Conservation (phyloP, 2,888 invertebrate genomes). For the Scrobipalpa costella region DNA sequence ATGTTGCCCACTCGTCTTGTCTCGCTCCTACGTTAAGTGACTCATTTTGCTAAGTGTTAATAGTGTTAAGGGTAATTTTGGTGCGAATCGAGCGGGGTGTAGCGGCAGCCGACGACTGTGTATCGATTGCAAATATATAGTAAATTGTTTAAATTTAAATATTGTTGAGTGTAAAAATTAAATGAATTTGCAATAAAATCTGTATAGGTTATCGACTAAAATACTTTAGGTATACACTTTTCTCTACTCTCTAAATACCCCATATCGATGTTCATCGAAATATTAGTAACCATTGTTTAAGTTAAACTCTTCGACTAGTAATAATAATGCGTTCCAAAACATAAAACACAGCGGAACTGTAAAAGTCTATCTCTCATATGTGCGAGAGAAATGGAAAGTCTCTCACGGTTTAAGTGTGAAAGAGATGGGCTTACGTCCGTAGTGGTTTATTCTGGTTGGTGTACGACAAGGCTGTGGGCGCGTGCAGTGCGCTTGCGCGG, state of each 20-base stretch:
- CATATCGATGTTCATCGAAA: neutral
- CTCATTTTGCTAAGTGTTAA: conserved; percentile 13
- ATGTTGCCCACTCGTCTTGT: neutral
- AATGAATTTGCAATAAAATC: conserved; percentile 5
- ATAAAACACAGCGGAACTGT: neutral
- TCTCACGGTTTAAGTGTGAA: neutral
- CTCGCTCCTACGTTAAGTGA: conserved; percentile 12
- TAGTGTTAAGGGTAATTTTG: conserved; percentile 10
- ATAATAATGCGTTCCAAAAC: neutral
- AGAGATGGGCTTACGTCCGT: neutral
- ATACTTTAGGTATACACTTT: neutral
- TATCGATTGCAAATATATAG: neutral
- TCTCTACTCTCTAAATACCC: neutral
- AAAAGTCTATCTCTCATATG: neutral
- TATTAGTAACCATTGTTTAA: conserved; percentile 20
- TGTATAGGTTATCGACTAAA: neutral
- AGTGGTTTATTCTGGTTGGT: neutral
- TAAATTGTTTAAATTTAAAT: neutral
- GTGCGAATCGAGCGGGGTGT: neutral
- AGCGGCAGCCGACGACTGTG: neutral
- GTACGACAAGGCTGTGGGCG: neutral
- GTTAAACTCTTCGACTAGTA: conserved; percentile 14
- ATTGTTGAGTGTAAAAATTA: neutral
- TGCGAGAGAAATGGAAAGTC: neutral
- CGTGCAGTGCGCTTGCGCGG: neutral